Evolutionary conservation across 2,888 invertebrate genomes (phyloP).

Genomic region (Conus canariensis): DNA sequence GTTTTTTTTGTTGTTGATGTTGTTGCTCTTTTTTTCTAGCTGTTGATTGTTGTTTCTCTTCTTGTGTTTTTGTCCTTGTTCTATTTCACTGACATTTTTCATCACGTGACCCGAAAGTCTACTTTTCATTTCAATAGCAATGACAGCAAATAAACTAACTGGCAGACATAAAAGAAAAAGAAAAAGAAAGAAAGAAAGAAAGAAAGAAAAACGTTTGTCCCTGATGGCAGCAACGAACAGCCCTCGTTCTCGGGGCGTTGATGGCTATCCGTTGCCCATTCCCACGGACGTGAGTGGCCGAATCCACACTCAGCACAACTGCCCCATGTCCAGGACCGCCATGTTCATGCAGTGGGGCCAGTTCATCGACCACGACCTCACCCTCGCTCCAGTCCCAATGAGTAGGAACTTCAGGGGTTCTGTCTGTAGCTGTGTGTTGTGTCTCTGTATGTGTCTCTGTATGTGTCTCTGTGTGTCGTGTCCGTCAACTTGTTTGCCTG

Average conservation of each 20-base stretch:
- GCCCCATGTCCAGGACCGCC: not conserved
- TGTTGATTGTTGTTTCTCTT: no score
- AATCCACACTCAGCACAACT: not conserved
- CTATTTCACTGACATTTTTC: no score
- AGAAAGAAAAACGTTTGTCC: no score
- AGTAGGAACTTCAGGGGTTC: not conserved
- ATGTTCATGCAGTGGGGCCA: slow-evolving; percentile 47
- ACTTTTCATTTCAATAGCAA: not conserved
- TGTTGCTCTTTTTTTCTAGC: no score
- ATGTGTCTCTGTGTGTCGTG: no score
- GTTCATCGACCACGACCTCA: slow-evolving; percentile 50
- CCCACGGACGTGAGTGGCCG: not conserved
- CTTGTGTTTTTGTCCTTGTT: no score
- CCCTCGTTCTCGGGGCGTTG: not conserved
- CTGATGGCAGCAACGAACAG: not conserved
- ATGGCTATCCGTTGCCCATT: not conserved
- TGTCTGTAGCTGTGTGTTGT: not conserved
- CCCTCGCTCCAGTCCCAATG: not conserved
- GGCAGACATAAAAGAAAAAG: not conserved
- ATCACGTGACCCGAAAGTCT: not conserved
- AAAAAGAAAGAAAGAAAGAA: not conserved
- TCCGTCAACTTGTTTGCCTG: no score
- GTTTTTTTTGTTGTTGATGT: no score
- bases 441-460: no score
- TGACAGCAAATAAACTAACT: no score